Conservation (phyloP, 2,888 invertebrate species). For the Saturnia pavonia region DNA sequence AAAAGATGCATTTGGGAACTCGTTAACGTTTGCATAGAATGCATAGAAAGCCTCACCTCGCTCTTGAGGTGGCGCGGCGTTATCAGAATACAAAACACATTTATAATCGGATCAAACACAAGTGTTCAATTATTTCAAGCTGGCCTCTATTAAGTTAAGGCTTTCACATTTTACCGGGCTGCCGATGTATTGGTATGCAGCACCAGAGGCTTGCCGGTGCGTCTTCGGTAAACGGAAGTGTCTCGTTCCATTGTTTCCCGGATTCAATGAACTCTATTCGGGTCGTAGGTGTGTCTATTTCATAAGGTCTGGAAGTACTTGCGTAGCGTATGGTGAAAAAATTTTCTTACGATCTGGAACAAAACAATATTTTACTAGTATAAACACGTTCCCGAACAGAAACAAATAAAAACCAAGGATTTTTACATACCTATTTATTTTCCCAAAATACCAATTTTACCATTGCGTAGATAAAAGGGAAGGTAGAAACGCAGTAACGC, state of each 20-base stretch:
- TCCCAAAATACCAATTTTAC: too few relatives aligned
- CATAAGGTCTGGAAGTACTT: constrained; percentile 28
- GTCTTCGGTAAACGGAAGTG: constrained; percentile 65
- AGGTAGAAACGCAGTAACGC: too few relatives aligned
- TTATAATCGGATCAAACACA: constrained; percentile 19
- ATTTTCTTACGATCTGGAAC: too few relatives aligned
- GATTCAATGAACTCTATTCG: constrained; percentile 70
- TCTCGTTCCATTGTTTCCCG: constrained; percentile 61
- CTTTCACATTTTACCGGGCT: constrained; percentile 41
- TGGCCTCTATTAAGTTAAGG: constrained; percentile 22
- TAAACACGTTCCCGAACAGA: too few relatives aligned
- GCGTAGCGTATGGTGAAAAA: not conserved
- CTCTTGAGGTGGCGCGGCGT: constrained; percentile 4
- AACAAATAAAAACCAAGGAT: too few relatives aligned
- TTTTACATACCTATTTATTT: too few relatives aligned
- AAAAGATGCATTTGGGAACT: constrained; percentile 17
- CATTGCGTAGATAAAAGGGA: too few relatives aligned
- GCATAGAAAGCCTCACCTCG: constrained; percentile 19
- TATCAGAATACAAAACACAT: constrained; percentile 22
- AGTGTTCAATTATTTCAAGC: constrained; percentile 9
- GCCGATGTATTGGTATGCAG: constrained; percentile 59
- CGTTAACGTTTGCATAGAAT: constrained; percentile 16
- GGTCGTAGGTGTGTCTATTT: constrained; percentile 47
- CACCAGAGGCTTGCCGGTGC: constrained; percentile 50
- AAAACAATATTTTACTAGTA: too few relatives aligned